Evolutionary conservation across 2,888 invertebrate genomes (phyloP), one percentile per base, ranked within the genome.

Genomic region (Lithophane semibrunnea): DNA sequence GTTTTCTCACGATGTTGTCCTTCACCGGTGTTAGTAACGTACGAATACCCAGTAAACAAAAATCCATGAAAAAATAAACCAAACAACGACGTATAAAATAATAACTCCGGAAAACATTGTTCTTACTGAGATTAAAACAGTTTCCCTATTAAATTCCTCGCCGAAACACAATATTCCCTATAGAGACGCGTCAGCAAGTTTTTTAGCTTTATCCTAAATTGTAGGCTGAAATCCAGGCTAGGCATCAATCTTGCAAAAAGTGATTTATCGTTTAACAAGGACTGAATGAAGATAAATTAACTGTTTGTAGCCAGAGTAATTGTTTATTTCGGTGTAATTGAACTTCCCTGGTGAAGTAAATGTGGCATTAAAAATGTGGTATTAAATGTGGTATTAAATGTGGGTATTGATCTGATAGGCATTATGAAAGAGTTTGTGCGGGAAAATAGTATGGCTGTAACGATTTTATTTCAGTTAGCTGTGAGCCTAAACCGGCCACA

Each of bases 231-330:
- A 82, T 84, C 79, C 63, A 82, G 68, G n/a, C 79, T 70, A 69
- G 72, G 77, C 86, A 87, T 87, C 83, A 77, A 87, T 88, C 89
- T 88, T 65, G 37, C 67, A 86, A 79, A 82, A 77, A 79, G 88
- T 87, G 83, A 88, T 87, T 88, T 88, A 88, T 87, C 64, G 74
- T 64, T 66, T 61, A 75, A 80, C 70, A 68, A 67, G 68, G 1
- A 12, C 63, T 61, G 65, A 79, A 88, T 85, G 83, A 79, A 88
- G 88, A 88, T 87, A 75, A 80, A 87, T 82, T 78, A 79, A 77
- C 75, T 56, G 73, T 78, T 77, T 66, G 37, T 64, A 44, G 67
- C 70, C 44, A 13, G 29, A 44, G 67, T 77, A 79, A 88, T 86
- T 84, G 77, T 84, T 81, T 84, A 68, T 86, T 69, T 73, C 0